phyloP scores from a whole-genome alignment of 2,888 invertebrate genomes.

The Pomacea canaliculata region DNA sequence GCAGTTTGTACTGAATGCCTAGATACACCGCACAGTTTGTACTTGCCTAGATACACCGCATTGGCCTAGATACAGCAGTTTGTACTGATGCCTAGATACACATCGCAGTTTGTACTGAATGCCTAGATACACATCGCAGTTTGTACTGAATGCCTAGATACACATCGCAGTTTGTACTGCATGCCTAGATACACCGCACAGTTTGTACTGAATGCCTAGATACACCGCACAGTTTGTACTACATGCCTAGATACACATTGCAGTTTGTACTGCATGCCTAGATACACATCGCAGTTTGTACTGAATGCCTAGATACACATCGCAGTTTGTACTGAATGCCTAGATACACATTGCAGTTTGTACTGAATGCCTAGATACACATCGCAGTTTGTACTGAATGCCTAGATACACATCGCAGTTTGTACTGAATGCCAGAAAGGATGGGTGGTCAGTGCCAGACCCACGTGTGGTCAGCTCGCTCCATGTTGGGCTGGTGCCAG shows the following conservation, averaged over 20 bases:
- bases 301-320: not conserved
- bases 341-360: not conserved
- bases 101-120: too few species aligned
- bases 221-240: not conserved
- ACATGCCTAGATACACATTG: too few species aligned
- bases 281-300: not conserved
- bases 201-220: not conserved
- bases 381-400: too few species aligned
- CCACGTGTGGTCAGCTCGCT: too few species aligned
- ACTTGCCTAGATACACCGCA: not conserved
- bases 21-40: not conserved
- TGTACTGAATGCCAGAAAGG: too few species aligned
- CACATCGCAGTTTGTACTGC: too few species aligned
- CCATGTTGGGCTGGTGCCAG: too few species aligned
- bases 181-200: not conserved
- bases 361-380: not conserved
- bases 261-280: too few species aligned
- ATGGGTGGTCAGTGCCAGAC: too few species aligned
- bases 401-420: too few species aligned
- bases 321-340: too few species aligned
- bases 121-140: not conserved
- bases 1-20: not conserved
- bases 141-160: not conserved
- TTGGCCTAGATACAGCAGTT: not conserved
- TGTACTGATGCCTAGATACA: not conserved